These are phyloP conservation scores for Camponotus pennsylvanicus DNA, from an alignment of 1,140 invertebrate species.

Conservation along the genomic window DNA sequence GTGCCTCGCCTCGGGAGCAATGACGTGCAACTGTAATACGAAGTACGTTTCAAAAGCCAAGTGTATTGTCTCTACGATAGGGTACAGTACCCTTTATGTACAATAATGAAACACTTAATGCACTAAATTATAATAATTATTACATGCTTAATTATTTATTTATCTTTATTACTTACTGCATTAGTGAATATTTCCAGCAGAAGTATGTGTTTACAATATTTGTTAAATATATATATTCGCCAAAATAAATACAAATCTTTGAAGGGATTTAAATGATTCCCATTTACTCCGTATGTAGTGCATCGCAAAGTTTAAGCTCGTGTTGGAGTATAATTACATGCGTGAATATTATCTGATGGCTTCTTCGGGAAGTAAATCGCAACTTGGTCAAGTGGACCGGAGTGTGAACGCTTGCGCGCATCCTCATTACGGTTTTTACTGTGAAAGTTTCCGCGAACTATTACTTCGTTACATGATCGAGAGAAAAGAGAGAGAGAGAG, in stretches of 20 bases:
- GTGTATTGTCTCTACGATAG: background rate
- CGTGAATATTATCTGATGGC: slow-evolving; percentile 59
- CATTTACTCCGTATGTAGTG: background rate
- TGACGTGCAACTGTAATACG: slow-evolving; percentile 19
- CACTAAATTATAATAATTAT: slow-evolving; percentile 3
- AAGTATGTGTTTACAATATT: background rate
- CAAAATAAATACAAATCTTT: slow-evolving; percentile 33
- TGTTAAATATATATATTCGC: background rate
- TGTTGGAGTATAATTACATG: slow-evolving; percentile 60
- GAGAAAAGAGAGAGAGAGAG: background rate
- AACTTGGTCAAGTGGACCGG: slow-evolving; percentile 39
- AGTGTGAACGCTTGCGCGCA: slow-evolving; percentile 66
- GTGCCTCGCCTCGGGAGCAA: slow-evolving; percentile 61
- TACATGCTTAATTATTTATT: background rate
- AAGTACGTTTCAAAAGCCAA: slow-evolving; percentile 31
- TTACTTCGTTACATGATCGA: slow-evolving; percentile 55
- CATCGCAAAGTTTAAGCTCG: background rate
- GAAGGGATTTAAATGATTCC: slow-evolving; percentile 22
- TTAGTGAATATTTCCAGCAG: background rate
- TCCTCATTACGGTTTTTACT: slow-evolving; percentile 77
- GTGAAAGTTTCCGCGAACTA: slow-evolving; percentile 65
- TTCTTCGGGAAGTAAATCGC: slow-evolving; percentile 51
- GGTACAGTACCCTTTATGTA: background rate
- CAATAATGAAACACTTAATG: slow-evolving; percentile 5
- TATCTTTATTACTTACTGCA: background rate